Evolutionary conservation across 1,140 invertebrate species (phyloP), one percentile per base, ranked within the genome.

Genomic region (Nixonia krombeini): DNA sequence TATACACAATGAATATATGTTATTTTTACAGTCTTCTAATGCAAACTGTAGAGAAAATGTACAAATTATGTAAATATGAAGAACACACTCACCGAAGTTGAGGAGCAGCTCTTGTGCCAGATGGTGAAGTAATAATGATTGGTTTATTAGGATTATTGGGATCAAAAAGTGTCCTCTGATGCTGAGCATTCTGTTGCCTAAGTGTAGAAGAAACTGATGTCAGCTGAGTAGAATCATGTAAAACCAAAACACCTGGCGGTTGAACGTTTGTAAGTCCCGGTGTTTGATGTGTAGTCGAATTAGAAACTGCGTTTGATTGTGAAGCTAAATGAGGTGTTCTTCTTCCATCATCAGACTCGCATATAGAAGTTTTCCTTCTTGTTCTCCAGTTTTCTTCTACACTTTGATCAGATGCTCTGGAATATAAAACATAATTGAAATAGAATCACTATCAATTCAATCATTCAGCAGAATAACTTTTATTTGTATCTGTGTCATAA

Each of bases 121-220:
- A 31, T n/a, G 85, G 65, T 18, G 87, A 83, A 55, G 82, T 87
- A 10, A 91, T 86, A 63, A 91, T 84, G 53, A 91, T 91, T 10
- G 90, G 90, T 79, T 89, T 91, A 61, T 86, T 86, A 1, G 91
- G 91, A 83, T 92, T 92, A 63, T 90, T 89, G 1, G 89, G 90
- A 80, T 92, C 89, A 75, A 88, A 91, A 9, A 92, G 72, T 4
- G 85, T 88, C 72, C 86, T 87, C 64, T 87, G 86, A 45, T 80
- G 80, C 17, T 74, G 74, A 6, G 47, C 8, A 16, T 38, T 44
- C 41, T 65, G 73, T 28, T 65, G 62, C 31, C 63, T 65, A 49
- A 70, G 67, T 16, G 72, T 10, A 28, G 67, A 50, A n/a, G 67
- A 46, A 50, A 37, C 70, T n/a, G n/a, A n/a, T 40, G 76, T 73